phyloP scores from a whole-genome alignment of 1,140 invertebrate genomes.

The Pygmarrhopalites habei region DNA sequence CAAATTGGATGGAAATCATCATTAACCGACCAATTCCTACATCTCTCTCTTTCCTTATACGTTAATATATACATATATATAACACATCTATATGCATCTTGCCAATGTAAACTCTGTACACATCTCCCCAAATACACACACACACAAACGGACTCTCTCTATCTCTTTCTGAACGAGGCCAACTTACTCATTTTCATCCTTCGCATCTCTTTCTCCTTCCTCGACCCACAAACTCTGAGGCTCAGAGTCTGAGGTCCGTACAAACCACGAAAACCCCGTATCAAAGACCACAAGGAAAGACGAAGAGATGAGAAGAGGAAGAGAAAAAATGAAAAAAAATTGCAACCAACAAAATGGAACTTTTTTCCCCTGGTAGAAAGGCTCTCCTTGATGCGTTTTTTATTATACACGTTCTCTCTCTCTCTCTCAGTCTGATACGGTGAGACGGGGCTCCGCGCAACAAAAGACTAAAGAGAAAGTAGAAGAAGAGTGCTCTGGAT shows the following conservation, averaged over 20 bases:
- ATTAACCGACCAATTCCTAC: background rate
- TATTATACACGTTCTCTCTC: slow-evolving; percentile 1
- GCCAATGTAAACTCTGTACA: too few species aligned
- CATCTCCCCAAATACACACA: background rate
- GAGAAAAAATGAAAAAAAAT: slow-evolving; percentile 8
- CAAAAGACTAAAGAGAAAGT: too few species aligned
- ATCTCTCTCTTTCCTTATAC: background rate
- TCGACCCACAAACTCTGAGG: background rate
- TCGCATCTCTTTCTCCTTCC: too few species aligned
- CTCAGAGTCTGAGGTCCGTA: too few species aligned
- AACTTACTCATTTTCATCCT: background rate
- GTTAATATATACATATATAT: too few species aligned
- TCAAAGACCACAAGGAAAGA: too few species aligned
- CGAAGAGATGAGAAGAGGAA: background rate
- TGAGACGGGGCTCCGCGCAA: too few species aligned
- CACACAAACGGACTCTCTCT: too few species aligned
- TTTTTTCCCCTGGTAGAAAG: slow-evolving; percentile 18
- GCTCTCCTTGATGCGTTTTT: slow-evolving; percentile 28
- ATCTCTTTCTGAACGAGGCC: background rate
- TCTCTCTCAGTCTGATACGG: background rate
- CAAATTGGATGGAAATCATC: slow-evolving; percentile 8
- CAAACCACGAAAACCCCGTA: too few species aligned
- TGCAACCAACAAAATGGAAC: slow-evolving; percentile 17
- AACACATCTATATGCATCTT: too few species aligned
- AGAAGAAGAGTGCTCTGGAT: background rate